Base-by-base conservation (phyloP, 2,113 vertebrate genomes). In the Antechinus flavipes region DNA sequence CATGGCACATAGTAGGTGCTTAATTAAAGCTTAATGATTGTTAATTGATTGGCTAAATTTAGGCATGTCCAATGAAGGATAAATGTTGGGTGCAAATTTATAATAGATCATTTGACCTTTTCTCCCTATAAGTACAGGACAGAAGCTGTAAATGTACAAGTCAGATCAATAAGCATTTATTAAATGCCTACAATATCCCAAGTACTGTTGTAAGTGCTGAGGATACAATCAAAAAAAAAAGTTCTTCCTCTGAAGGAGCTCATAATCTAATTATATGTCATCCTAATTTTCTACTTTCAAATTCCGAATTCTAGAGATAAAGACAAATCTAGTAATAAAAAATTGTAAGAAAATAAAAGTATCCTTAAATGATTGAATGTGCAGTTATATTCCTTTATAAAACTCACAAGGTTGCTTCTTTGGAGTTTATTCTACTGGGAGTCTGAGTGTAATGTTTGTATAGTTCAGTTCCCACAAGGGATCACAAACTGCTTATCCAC, bases 251-350 rank as follows among this genome's bases (percentile, higher is more conserved):
- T 42, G n/a, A 84, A 84, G n/a, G 68, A 84, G 68, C 42, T 42
- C 24, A 52, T 93, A 24, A 68, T 50, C 46, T 26, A 46, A 91
- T 84, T 93, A 91, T 23, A 93, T 27, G 26, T 0, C 93, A 54
- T 14, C 0, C 58, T 94, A 35, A 76, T 94, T 76, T 96, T 95
- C 50, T 76, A 56, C 49, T 30, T 94, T 11, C 61, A 27, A 55
- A 1, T 91, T 92, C n/a, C 19, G 89, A 91, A 93, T 92, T 7
- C 90, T 93, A 92, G 61, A 95, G n/a, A 56, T 95, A 56, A 58
- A 89, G 30, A 2, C 76, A 84, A 19, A 93, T 27, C 91, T 89
- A 84, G 54, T 27, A 19, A 84, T 8, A 54, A 90, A 95, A 94
- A 95, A 89, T 42, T 54, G 35, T 92, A 49, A 89, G 91, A 61